phyloP scores from a whole-genome alignment of 2,888 invertebrate genomes.

The Yponomeuta evonymella region DNA sequence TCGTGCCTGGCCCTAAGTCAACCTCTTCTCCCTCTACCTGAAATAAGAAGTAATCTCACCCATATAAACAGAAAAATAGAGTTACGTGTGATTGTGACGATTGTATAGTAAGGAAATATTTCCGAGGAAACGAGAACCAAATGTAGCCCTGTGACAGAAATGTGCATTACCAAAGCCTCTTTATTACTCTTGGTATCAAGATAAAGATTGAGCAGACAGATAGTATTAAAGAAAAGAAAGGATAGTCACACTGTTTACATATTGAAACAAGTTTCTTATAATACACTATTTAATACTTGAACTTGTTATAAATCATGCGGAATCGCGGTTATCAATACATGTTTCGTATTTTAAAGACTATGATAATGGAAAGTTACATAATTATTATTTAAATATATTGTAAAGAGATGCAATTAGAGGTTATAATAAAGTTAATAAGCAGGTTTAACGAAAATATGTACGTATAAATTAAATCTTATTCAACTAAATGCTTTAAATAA shows the following conservation, averaged over 20 bases:
- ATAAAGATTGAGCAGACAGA: conserved; percentile 26
- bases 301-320: neutral
- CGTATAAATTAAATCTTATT: conserved; percentile 12
- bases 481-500: conserved; percentile 3
- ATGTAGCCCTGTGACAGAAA: conserved; percentile 23
- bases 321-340: conserved; percentile 1
- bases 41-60: conserved; percentile 75
- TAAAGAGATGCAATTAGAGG: conserved; percentile 40
- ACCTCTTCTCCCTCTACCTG: conserved; percentile 75
- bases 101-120: conserved; percentile 18
- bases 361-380: conserved; percentile 24
- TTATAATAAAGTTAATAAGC: conserved; percentile 16
- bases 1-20: conserved; percentile 70
- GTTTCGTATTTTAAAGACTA: neutral
- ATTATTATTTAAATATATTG: conserved; percentile 28
- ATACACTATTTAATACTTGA: conserved; percentile 7
- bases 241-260: conserved; percentile 11
- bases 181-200: conserved; percentile 59
- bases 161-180: conserved; percentile 71
- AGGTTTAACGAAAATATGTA: conserved; percentile 11
- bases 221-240: conserved; percentile 7
- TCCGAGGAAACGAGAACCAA: conserved; percentile 15
- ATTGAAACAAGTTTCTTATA: conserved; percentile 12
- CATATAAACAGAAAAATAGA: conserved; percentile 58
- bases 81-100: conserved; percentile 27